Evolutionary conservation across 2,797 vertebrate species (phyloP).

Genomic region (Picus viridis): DNA sequence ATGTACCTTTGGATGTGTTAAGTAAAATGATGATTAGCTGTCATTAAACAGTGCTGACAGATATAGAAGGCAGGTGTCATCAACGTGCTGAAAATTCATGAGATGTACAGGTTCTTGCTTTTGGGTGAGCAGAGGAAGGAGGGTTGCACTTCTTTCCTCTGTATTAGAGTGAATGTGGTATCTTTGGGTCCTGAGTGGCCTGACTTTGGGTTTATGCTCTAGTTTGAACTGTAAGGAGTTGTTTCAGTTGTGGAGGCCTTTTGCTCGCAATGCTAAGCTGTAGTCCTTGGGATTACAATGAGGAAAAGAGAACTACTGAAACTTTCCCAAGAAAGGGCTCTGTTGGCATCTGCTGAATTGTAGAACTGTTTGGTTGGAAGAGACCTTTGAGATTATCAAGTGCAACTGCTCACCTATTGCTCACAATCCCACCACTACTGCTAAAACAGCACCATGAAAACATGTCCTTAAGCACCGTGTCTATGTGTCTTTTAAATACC

Average conservation of each 20-base stretch:
- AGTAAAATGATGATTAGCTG: slow-evolving; percentile 22
- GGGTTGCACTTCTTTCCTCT: not conserved
- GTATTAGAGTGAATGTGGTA: fast-evolving
- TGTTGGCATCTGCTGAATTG: not conserved
- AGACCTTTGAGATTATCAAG: too few relatives aligned
- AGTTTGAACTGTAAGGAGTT: not conserved
- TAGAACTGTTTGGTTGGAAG: too few relatives aligned
- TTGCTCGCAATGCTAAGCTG: not conserved
- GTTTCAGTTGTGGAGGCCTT: not conserved
- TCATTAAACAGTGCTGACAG: slow-evolving; percentile 24
- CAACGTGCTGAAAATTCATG: slow-evolving; percentile 28
- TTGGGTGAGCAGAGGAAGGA: not conserved
- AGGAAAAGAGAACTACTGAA: not conserved
- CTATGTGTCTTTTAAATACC: too few relatives aligned
- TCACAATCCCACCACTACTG: too few relatives aligned
- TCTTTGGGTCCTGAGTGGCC: not conserved
- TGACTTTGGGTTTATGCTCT: not conserved
- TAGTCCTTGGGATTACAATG: not conserved
- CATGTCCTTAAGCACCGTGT: too few relatives aligned
- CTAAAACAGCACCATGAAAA: too few relatives aligned
- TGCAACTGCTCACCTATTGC: too few relatives aligned
- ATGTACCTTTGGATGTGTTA: not conserved
- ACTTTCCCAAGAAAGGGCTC: not conserved
- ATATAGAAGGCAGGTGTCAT: not conserved
- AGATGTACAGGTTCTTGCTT: not conserved